phyloP scores from a whole-genome alignment of 2,113 vertebrate genomes.

The Cnemophilus loriae region DNA sequence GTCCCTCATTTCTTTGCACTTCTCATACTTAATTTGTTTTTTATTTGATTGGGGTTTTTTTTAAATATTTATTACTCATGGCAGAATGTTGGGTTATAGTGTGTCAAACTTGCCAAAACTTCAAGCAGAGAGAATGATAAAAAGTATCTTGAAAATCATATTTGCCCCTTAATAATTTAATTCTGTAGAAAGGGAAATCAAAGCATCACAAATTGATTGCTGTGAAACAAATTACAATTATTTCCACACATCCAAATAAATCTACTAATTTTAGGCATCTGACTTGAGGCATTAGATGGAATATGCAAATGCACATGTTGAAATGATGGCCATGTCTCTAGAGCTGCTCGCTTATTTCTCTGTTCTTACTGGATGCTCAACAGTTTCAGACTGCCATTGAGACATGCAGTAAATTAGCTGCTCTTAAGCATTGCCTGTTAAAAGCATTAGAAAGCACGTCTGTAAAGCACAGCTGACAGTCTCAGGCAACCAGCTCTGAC shows the following conservation, averaged over 20 bases:
- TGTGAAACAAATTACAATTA: conserved; percentile 68
- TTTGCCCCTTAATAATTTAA: conserved; percentile 53
- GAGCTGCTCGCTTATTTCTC: conserved; percentile 26
- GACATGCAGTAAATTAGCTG: conserved; percentile 44
- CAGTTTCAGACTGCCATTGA: not conserved
- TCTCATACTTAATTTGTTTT: not conserved
- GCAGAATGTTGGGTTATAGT: not conserved
- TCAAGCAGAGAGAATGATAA: conserved; percentile 35
- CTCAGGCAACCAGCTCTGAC: not conserved
- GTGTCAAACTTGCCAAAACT: conserved; percentile 44
- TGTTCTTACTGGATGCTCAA: not conserved
- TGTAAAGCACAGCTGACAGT: conserved; percentile 48
- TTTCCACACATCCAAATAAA: conserved; percentile 66
- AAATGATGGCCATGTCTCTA: conserved; percentile 11
- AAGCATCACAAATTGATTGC: conserved; percentile 67
- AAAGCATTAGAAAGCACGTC: conserved; percentile 37
- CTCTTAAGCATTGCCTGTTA: conserved; percentile 56
- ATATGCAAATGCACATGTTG: conserved; percentile 53
- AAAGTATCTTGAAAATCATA: conserved; percentile 43
- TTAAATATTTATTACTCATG: conserved; percentile 11
- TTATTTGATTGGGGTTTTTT: not conserved
- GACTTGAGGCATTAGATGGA: conserved; percentile 53
- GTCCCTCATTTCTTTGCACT: not conserved
- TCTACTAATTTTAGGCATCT: conserved; percentile 62
- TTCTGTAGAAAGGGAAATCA: conserved; percentile 58